Evolutionary conservation across 1,140 invertebrate species (phyloP), one percentile per base, ranked within the genome.

Genomic region (Drosophila hydei): DNA sequence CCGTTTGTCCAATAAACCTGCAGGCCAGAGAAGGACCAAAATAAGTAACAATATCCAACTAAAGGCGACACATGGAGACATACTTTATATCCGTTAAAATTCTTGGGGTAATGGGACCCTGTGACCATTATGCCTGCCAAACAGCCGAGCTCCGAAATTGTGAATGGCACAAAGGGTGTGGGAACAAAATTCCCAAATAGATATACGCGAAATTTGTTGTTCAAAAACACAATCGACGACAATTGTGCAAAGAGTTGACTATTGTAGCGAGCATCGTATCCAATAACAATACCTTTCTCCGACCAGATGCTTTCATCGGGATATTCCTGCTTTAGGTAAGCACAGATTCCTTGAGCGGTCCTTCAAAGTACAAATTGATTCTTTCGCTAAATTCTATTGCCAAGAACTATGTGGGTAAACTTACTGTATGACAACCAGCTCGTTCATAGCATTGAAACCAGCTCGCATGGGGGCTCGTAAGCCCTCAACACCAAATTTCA

Each of bases 21-120:
- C 12, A 9, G 14, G 36, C 4, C 7, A 27, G 2, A 27, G 6
- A 27, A 27, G 8, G 27, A 27, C 1, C 3, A 30, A 1, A 33
- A 2, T 33, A 33, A 33, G 30, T 33, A 33, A 33, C 9, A 33
- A 11, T 11, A 33, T n/a, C n/a, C 30, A 11, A 5, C 7, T 6
- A 27, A 27, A 8, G 27, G 27, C 6, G 7, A 6, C 6, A 48
- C 2, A n/a, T 3, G 8, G 6, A 8, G 38, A 16, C 14, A 14
- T 33, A 43, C 61, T 93, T 99, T 99, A 91, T 99, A 99, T 3
- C 99, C 99, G 92, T 99, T 99, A 90, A 99, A 98, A 54, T 99
- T 95, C 92, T 99, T 99, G 0, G 99, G 98, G 93, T 99, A 99
- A 80, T 99, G 98, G 0, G 98, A 99, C 0, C 99, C 99, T 12